Evolutionary conservation across 2,888 invertebrate genomes (phyloP).

Genomic region (Alentia gelatinosa): DNA sequence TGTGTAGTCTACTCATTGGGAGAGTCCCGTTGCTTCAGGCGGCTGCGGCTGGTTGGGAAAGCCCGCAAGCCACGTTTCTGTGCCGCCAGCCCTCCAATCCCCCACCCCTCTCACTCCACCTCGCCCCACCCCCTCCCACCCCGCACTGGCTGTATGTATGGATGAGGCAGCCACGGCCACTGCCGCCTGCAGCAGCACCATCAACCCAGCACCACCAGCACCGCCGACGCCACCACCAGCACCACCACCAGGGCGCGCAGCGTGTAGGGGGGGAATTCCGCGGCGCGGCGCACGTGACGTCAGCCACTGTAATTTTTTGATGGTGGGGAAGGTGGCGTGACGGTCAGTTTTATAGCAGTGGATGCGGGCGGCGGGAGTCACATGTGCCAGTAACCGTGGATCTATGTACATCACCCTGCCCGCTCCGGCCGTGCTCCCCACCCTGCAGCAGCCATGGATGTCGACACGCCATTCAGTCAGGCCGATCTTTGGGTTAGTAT

Average conservation of each 20-base stretch:
- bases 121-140: background rate
- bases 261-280: slow-evolving; percentile 45
- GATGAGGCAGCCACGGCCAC: background rate
- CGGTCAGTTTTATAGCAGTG: slow-evolving; percentile 51
- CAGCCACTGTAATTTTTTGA: slow-evolving; percentile 49
- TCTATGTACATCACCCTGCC: slow-evolving; percentile 49
- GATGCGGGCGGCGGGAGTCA: slow-evolving; percentile 48
- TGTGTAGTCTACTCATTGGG: background rate
- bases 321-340: slow-evolving; percentile 52
- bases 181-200: slow-evolving; percentile 17
- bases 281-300: slow-evolving; percentile 8
- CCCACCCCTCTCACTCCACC: background rate
- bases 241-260: background rate
- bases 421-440: slow-evolving; percentile 29
- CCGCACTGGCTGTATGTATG: background rate
- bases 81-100: background rate
- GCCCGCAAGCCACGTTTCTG: slow-evolving; percentile 2
- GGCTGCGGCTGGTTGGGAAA: background rate
- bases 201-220: background rate
- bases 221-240: background rate
- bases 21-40: background rate
- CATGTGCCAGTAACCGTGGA: slow-evolving; percentile 51
- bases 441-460: slow-evolving; percentile 34
- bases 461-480: slow-evolving; percentile 50
- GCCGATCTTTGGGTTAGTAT: slow-evolving; percentile 51